A percentile compares a stretch with the other conserved stretches of the same genome.
These are phyloP conservation scores for Lathronympha strigana DNA, from an alignment of 2,888 invertebrate genomes.

Conservation along the genomic window DNA sequence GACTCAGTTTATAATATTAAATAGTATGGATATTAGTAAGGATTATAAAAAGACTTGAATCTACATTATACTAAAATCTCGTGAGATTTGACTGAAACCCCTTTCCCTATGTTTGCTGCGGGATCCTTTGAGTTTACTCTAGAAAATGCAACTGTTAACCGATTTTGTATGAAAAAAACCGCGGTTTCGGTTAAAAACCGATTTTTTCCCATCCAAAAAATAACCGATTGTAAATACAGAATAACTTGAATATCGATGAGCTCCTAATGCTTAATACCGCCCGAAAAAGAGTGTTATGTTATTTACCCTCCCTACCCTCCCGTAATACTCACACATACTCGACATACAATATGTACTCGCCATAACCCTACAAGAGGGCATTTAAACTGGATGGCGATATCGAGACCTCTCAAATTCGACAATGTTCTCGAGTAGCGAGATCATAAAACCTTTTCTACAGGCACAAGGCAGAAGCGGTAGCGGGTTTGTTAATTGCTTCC, in stretches of 20 bases:
- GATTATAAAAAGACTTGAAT: too few relatives aligned
- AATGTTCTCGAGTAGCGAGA: constrained; percentile 34
- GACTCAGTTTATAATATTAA: too few relatives aligned
- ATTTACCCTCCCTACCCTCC: neutral
- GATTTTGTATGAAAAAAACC: too few relatives aligned
- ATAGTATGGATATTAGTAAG: too few relatives aligned
- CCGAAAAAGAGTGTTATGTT: neutral
- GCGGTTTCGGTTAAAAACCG: too few relatives aligned
- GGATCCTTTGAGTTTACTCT: too few relatives aligned
- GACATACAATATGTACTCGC: constrained; percentile 23
- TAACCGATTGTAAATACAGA: neutral
- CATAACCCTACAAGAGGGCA: constrained; percentile 13
- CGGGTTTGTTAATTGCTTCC: neutral
- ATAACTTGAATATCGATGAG: neutral
- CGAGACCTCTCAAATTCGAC: constrained; percentile 41
- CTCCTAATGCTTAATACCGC: neutral
- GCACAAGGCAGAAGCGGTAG: neutral
- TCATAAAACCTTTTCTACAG: constrained; percentile 32
- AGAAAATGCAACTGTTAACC: too few relatives aligned
- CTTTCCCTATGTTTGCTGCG: too few relatives aligned
- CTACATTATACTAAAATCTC: too few relatives aligned
- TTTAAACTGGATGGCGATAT: constrained; percentile 35
- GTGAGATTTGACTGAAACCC: too few relatives aligned
- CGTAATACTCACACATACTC: neutral
- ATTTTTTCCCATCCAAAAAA: too few relatives aligned